Conservation (phyloP, 2,113 vertebrate species). For the Corythornis vintsioides region DNA sequence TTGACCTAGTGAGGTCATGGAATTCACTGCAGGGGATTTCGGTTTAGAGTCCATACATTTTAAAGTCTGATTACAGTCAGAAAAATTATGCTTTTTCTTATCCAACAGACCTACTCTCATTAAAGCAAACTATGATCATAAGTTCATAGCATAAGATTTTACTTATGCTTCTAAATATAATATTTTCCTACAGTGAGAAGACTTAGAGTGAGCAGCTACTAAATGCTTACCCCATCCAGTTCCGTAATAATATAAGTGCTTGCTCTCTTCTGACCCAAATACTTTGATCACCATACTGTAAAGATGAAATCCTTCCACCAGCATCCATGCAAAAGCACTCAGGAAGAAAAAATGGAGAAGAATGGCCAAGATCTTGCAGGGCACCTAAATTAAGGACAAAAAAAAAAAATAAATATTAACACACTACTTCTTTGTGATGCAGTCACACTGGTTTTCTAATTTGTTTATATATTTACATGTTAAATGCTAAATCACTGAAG, state of each 20-base stretch:
- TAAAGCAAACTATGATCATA: not conserved
- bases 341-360: conserved; percentile 97
- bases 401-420: not conserved
- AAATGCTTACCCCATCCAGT: conserved; percentile 90
- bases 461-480: not conserved
- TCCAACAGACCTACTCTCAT: not conserved
- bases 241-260: conserved; percentile 90
- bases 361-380: conserved; percentile 88
- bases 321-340: conserved; percentile 96
- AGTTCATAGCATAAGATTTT: not conserved
- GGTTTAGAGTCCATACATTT: not conserved
- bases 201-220: not conserved
- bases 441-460: not conserved
- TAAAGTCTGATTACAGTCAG: not conserved
- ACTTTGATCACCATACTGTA: conserved; percentile 97
- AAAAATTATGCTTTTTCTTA: not conserved
- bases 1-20: not conserved
- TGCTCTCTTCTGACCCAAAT: conserved; percentile 94
- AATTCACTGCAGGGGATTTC: not conserved
- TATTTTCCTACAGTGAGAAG: not conserved
- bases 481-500: not conserved
- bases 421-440: not conserved
- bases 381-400: conserved; percentile 74
- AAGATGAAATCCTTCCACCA: conserved; percentile 95
- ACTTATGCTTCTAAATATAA: not conserved